Percentiles rank a stretch among this genome's conserved stretches.
phyloP scores from a whole-genome alignment of 1,140 invertebrate genomes.

The Lepidurus couesii region DNA sequence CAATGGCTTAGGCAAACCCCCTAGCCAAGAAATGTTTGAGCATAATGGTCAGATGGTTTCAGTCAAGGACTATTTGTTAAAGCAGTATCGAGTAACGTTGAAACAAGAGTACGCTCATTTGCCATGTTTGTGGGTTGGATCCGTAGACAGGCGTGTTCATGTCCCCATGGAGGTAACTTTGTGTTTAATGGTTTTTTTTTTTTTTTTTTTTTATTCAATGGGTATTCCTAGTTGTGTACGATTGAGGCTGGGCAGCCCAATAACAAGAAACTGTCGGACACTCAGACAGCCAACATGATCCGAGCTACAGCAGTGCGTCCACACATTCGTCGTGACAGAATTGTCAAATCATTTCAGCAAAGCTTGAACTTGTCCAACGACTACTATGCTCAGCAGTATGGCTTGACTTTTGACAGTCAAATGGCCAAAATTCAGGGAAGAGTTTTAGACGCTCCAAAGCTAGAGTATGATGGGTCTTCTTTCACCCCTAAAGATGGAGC shows the following conservation, averaged over 20 bases:
- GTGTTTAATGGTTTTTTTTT: constrained; percentile 25
- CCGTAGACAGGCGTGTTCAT: neutral
- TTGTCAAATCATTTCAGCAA: constrained; percentile 45
- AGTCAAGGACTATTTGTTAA: constrained; percentile 29
- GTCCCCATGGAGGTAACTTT: constrained; percentile 35
- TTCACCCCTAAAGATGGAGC: constrained; percentile 51
- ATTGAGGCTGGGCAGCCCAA: constrained; percentile 55
- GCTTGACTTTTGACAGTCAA: constrained; percentile 22
- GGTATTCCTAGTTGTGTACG: constrained; percentile 49
- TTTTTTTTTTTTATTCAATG: constrained; percentile 35
- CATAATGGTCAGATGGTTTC: constrained; percentile 22
- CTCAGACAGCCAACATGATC: constrained; percentile 61
- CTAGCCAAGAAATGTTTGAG: constrained; percentile 32
- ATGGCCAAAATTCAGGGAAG: constrained; percentile 32
- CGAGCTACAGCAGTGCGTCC: constrained; percentile 55
- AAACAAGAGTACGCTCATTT: neutral
- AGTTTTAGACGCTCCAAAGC: constrained; percentile 28
- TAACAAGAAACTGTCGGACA: constrained; percentile 51
- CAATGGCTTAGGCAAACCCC: constrained; percentile 27
- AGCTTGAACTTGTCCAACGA: constrained; percentile 22
- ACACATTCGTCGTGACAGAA: constrained; percentile 54
- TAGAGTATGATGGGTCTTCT: constrained; percentile 39
- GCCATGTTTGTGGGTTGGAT: constrained; percentile 34
- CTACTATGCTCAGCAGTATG: constrained; percentile 27
- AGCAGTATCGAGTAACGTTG: constrained; percentile 11